Evolutionary conservation across 2,797 vertebrate species (phyloP).

Genomic region (Thaleichthys pacificus): DNA sequence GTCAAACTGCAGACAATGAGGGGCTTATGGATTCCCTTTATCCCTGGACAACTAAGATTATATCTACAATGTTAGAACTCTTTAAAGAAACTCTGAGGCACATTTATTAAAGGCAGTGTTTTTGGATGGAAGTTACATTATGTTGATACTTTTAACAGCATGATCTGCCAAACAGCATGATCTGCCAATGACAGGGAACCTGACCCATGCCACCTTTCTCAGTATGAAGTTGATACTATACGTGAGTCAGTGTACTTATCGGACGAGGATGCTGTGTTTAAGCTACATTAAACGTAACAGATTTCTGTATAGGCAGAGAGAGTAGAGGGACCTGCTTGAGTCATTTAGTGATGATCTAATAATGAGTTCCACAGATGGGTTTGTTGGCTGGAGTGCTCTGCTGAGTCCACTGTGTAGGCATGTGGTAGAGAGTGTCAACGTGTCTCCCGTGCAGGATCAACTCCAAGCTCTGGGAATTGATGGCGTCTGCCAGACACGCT

Average conservation of each 20-base stretch:
- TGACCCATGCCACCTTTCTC: not conserved
- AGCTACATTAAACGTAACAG: slow-evolving; percentile 19
- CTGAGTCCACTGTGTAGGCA: slow-evolving; percentile 63
- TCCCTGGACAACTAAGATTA: slow-evolving; percentile 69
- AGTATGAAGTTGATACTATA: too few species aligned
- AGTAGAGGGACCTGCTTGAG: slow-evolving; percentile 58
- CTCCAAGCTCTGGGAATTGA: slow-evolving; percentile 74
- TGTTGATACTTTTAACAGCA: not conserved
- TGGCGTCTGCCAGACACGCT: slow-evolving; percentile 77
- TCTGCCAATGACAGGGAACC: too few species aligned
- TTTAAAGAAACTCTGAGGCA: slow-evolving; percentile 65
- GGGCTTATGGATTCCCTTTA: slow-evolving; percentile 76
- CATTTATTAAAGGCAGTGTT: not conserved
- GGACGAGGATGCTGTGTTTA: slow-evolving; percentile 4
- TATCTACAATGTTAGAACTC: slow-evolving; percentile 63
- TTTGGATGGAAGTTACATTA: not conserved
- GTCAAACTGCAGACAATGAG: slow-evolving; percentile 81
- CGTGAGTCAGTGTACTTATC: slow-evolving; percentile 1
- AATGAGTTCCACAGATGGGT: slow-evolving; percentile 77
- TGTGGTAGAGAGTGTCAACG: slow-evolving; percentile 74
- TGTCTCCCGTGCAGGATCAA: slow-evolving; percentile 74
- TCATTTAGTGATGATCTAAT: slow-evolving; percentile 69
- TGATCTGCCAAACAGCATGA: not conserved
- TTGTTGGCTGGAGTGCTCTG: slow-evolving; percentile 66
- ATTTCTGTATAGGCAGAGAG: slow-evolving; percentile 33